Evolutionary conservation across 1,140 invertebrate species (phyloP).

Genomic region (Sycophaga agraensis): DNA sequence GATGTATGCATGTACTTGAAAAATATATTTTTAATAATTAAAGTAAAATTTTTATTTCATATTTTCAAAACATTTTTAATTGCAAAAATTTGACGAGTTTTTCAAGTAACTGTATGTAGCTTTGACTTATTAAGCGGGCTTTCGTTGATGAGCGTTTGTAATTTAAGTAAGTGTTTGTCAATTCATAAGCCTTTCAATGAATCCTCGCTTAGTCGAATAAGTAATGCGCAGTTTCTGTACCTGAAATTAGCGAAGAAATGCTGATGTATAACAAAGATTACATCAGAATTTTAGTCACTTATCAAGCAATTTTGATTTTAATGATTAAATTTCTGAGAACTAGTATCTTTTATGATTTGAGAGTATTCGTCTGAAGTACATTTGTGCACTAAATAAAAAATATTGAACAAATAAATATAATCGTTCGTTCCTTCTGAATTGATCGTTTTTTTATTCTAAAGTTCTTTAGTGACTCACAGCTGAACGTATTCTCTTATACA

Average conservation of each 20-base stretch:
- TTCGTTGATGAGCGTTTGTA: not conserved
- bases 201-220: not conserved
- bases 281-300: not conserved
- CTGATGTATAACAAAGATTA: not conserved
- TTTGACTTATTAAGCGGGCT: not conserved
- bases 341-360: constrained; percentile 6
- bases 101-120: not conserved
- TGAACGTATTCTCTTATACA: no score
- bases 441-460: not conserved
- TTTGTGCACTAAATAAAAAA: constrained; percentile 23
- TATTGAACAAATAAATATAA: constrained; percentile 26
- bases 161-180: not conserved
- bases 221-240: constrained; percentile 21
- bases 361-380: not conserved
- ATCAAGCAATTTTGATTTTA: not conserved
- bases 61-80: no score
- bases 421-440: constrained; percentile 8
- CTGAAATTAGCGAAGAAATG: constrained; percentile 16
- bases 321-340: not conserved
- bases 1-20: not conserved
- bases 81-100: not conserved
- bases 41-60: no score
- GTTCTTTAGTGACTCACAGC: not conserved
- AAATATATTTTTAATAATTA: not conserved
- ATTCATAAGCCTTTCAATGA: constrained; percentile 9